Evolutionary conservation across 2,113 vertebrate genomes (phyloP).

Genomic region (Ia io): DNA sequence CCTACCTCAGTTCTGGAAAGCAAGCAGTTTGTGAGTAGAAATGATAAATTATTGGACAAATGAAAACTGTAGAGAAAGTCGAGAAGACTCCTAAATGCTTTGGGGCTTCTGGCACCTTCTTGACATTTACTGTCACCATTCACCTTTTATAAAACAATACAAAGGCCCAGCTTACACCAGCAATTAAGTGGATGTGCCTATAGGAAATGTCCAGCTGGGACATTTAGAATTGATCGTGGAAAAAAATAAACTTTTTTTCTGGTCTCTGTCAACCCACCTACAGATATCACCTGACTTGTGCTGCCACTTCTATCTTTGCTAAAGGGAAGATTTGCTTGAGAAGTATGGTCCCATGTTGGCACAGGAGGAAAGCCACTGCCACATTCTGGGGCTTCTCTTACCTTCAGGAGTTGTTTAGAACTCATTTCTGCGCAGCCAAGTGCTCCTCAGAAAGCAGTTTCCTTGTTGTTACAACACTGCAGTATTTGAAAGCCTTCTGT

Average conservation of each 20-base stretch:
- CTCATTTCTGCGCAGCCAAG: neutral
- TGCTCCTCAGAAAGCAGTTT: constrained; percentile 27
- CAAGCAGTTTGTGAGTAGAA: neutral
- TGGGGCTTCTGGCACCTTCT: neutral
- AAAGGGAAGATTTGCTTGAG: neutral
- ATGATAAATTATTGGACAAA: neutral
- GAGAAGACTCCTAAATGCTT: constrained; percentile 24
- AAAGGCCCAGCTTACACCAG: neutral
- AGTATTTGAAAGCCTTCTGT: neutral
- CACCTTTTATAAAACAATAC: neutral
- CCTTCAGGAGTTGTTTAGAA: neutral
- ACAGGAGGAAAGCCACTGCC: neutral
- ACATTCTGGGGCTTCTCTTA: neutral
- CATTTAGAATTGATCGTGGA: neutral
- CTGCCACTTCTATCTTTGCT: neutral
- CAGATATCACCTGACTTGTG: neutral
- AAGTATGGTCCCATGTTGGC: neutral
- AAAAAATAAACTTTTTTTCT: neutral
- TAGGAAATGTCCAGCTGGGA: neutral
- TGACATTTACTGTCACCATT: constrained; percentile 10
- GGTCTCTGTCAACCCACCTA: neutral
- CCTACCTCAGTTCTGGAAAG: neutral
- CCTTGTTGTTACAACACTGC: constrained; percentile 27
- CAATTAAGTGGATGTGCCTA: neutral
- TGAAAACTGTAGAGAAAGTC: constrained; percentile 15